Conservation (phyloP, 2,113 vertebrate genomes). For the Thryonomys swinderianus region DNA sequence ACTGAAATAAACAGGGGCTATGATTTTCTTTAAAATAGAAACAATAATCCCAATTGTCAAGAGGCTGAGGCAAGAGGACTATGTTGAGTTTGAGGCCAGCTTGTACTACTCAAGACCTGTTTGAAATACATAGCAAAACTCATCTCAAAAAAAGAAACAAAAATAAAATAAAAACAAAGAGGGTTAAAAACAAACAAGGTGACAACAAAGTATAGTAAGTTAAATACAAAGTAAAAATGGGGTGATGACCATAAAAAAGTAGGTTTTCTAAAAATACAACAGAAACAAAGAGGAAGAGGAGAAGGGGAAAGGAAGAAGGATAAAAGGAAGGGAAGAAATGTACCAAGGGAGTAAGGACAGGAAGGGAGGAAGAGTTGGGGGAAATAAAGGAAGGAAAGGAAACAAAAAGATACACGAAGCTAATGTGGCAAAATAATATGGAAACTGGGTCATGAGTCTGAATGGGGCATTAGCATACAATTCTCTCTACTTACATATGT, state of each 20-base stretch:
- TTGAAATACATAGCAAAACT: neutral
- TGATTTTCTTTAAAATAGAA: constrained; percentile 14
- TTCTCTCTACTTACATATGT: neutral
- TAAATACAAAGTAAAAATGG: too few species aligned
- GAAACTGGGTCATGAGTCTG: neutral
- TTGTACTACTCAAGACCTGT: neutral
- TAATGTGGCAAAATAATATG: neutral
- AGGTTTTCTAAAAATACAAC: neutral
- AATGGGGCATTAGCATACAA: neutral
- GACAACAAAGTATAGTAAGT: too few species aligned
- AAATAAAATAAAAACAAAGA: neutral
- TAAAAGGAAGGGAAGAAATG: neutral
- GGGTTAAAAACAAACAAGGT: neutral
- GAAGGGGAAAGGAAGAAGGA: neutral
- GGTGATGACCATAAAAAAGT: too few species aligned
- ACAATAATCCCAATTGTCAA: neutral
- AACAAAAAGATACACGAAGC: neutral
- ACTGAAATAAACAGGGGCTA: neutral
- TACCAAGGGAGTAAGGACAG: neutral
- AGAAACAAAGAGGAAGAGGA: neutral
- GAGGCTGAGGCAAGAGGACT: neutral
- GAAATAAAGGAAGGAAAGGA: neutral
- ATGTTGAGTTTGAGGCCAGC: neutral
- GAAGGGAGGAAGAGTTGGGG: neutral
- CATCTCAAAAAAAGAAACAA: neutral